Evolutionary conservation across 2,113 vertebrate species (phyloP), one percentile per base, ranked within the genome.

Genomic region (Hemichromis elongatus): DNA sequence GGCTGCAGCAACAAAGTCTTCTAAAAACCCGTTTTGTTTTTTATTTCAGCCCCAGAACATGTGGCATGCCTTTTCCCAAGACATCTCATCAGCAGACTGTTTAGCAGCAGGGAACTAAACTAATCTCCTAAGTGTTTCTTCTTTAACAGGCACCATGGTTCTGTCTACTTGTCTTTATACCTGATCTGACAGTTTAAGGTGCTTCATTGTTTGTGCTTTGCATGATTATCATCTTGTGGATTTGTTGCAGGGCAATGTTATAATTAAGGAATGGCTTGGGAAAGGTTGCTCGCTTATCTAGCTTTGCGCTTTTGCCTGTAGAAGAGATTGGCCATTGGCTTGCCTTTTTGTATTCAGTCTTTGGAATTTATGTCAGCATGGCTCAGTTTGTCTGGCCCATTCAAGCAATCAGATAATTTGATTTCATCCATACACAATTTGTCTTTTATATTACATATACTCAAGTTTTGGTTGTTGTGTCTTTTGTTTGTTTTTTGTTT

Each of bases 241-340:
- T 89, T 88, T 92, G 88, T 93, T 93, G 83, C 89, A 93, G 90
- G 92, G 91, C 91, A 86, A 52, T 92, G 93, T 90, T 90, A 56
- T 82, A 84, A 89, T 89, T 82, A 90, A 82, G 66, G 93, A 93
- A 92, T 94, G 93, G 93, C 93, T 95, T 94, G 75, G 92, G 86
- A 89, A 92, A 77, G 63, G 85, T 89, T 95, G 90, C 93, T 93
- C 80, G 86, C 89, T 87, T 90, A 55, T 89, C 70, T 91, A 82
- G 89, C 82, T 85, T 70, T 88, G 85, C 92, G 92, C 91, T 93
- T 84, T 90, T 93, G 89, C 91, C 83, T 88, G 89, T 86, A 77
- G 86, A 89, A 47, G 53, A 88, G 88, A 79, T 82, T 77, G 56
- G 81, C 89, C 57, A 52, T 70, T 79, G 54, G 77, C 91, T 92